Evolutionary conservation across 2,797 vertebrate species (phyloP).

Genomic region (Phataginus tetradactyla): DNA sequence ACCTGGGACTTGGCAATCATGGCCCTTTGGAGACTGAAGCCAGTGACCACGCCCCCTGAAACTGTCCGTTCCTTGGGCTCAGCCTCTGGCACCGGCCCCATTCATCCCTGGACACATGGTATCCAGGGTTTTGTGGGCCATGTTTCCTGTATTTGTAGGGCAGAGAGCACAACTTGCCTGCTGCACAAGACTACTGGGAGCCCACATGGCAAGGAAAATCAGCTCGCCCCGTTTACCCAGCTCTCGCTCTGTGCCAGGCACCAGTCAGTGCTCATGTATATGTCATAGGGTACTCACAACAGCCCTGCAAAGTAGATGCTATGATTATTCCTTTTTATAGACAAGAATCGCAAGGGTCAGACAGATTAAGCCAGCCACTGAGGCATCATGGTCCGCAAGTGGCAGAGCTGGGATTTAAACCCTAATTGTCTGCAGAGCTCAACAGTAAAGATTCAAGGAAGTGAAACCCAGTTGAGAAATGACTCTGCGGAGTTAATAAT

Average conservation of each 20-base stretch:
- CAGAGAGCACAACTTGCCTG: not conserved
- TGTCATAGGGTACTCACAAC: not conserved
- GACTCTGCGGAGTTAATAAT: not conserved
- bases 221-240: not conserved
- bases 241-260: not conserved
- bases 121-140: not conserved
- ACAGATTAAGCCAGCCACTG: not conserved
- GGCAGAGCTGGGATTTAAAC: not conserved
- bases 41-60: not conserved
- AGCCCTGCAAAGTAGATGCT: not conserved
- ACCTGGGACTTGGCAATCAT: not conserved
- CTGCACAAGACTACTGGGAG: not conserved
- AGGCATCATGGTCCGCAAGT: not conserved
- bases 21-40: fast-evolving
- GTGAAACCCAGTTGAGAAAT: not conserved
- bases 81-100: not conserved
- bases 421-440: not conserved
- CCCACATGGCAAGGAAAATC: not conserved
- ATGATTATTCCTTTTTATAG: not conserved
- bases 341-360: not conserved
- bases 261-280: not conserved
- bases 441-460: not conserved
- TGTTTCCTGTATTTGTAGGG: not conserved
- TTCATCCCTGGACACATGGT: not conserved
- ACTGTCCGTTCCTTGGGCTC: not conserved